These are phyloP conservation scores for Cyaniris semiargus DNA, from an alignment of 2,888 invertebrate species.

Conservation along the genomic window DNA sequence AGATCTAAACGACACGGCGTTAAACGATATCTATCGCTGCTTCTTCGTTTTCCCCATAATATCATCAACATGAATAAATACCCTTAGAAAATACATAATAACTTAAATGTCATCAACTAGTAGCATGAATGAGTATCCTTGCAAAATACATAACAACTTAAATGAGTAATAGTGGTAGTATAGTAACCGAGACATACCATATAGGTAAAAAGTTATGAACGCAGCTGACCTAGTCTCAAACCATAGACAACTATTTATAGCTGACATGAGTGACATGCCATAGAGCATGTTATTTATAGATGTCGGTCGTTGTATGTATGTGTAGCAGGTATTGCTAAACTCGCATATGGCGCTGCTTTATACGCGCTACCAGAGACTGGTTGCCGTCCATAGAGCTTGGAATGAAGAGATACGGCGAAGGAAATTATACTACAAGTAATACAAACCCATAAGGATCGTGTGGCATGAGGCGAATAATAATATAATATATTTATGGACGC, in stretches of 20 bases:
- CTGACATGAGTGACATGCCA: conserved; percentile 2
- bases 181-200: neutral
- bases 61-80: no score
- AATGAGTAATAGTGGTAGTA: no score
- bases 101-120: no score
- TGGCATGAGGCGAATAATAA: no score
- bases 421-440: neutral
- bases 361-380: conserved; percentile 49
- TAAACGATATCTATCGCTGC: no score
- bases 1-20: no score
- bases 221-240: conserved; percentile 4
- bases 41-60: no score
- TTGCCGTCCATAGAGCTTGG: conserved; percentile 40
- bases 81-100: no score
- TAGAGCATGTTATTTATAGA: conserved; percentile 17
- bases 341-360: conserved; percentile 44
- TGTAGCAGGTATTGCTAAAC: conserved; percentile 45
- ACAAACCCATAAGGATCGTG: no score
- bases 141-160: no score
- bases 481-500: no score
- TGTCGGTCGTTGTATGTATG: neutral
- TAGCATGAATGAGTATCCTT: no score
- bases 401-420: neutral
- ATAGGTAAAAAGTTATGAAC: neutral
- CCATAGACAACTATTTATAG: neutral